Base-by-base conservation (phyloP, 2,888 invertebrate species). In the Caenorhabditis zanzibari region DNA sequence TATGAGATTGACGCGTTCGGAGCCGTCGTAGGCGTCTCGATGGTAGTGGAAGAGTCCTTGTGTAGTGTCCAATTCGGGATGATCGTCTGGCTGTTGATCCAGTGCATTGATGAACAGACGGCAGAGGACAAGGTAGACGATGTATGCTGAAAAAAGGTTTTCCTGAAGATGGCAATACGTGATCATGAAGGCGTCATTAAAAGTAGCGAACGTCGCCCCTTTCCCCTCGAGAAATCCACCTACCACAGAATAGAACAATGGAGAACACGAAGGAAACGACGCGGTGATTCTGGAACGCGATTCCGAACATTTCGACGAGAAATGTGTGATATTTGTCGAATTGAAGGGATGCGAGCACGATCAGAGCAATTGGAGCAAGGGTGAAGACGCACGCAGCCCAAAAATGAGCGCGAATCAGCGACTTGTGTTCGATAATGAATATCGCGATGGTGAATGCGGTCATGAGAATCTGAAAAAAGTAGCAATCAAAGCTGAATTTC, bases 1-100 rank as follows among this genome's bases (percentile, higher is more conserved):
- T 5, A 74, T 41, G 10, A 69, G 56, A 2, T 68, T 76, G 41
- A 24, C 49, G 22, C 44, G 64, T 47, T 72, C 66, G 7, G n/a
- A 10, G 4, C 81, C 81, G 47, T 81, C 81, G 26, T 71, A 75
- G 4, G 69, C 73, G 16, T 66, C 74, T 4, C 68, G 44, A 59
- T 75, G 63, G 76, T 47, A 75, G 26, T 71, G 75, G 59, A 66
- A 82, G 22, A 82, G 52, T 6, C 81, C 81, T 58, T 82, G 81
- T 12, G 81, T 82, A 38, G 81, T 82, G 52, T 82, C 81, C 58
- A 82, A 72, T 9, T 82, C 81, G 5, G 75, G 71, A n/a, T 56
- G 49, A 41, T n/a, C n/a, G 6, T 69, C 58, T 0, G 58, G 38
- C n/a, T 66, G 72, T 22, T 16, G 16, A 10, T 64, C 38, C 22